Base-by-base conservation (phyloP, 2,797 vertebrate species). In the Pyrocephalus nanus region DNA sequence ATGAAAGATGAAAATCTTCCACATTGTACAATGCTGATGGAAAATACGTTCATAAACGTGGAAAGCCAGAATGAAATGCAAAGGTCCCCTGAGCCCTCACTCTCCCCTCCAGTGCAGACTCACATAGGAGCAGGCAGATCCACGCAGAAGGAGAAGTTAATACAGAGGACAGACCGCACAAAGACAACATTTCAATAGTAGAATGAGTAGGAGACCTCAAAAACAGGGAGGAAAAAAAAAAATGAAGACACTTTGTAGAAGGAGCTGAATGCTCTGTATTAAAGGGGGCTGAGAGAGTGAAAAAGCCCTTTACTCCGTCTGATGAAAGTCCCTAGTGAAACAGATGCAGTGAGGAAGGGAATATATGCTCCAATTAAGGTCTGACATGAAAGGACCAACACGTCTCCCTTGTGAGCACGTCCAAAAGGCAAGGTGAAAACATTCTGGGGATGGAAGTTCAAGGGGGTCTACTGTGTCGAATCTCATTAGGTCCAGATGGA, bases 351-450 rank as follows among this genome's bases (percentile, higher is more conserved):
- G 81, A 87, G 75, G 81, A 95, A 88, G 72, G 87, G 87, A 96
- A 96, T 92, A 77, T 83, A 74, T 54, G 85, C 91, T 91, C 92
- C 92, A 96, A 95, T 96, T 96, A 96, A 94, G 78, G 78, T 74
- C 78, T 93, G 45, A 96, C 91, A 88, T 96, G 72, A 96, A 96
- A 96, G 78, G 67, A 82, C 64, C 89, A 92, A 91, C 87, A 60
- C 2, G 0, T 92, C 71, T 95, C 94, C 92, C 96, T 93, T 89
- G 92, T 79, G 94, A 96, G 61, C 84, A 82, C 64, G 89, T 95
- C 89, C 91, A 89, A 96, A 94, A 93, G 61, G 87, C 78, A 94
- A 96, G 84, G 94, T 96, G 92, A 95, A 96, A 94, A 89, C 75
- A 92, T 94, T 94, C 85, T 64, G 45, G 55, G 75, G 32, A 92